phyloP scores from a whole-genome alignment of 64 coral and sea anemone genomes.

The Stylophora pistillata region DNA sequence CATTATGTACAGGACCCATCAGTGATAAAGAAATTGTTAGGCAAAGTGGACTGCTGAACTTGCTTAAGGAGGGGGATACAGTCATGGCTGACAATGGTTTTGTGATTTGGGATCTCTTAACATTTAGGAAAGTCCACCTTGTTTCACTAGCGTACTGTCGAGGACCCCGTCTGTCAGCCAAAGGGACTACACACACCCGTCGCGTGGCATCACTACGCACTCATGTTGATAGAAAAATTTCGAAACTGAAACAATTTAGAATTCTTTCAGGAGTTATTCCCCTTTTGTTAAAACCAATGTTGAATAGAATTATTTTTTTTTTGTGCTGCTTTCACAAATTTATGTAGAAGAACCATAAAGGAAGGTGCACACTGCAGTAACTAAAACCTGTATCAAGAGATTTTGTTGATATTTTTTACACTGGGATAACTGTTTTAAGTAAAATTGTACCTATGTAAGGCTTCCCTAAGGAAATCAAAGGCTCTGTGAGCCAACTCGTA shows the following conservation, averaged over 20 bases:
- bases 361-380: neutral
- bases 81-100: constrained; percentile 85
- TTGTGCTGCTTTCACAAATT: constrained; percentile 40
- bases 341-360: neutral
- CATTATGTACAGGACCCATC: constrained; percentile 68
- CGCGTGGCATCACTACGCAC: constrained; percentile 62
- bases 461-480: no score
- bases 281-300: constrained; percentile 51
- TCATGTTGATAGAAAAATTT: constrained; percentile 75
- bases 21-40: constrained; percentile 79
- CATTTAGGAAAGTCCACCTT: constrained; percentile 72
- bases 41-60: constrained; percentile 38
- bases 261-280: constrained; percentile 75
- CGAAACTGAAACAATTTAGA: constrained; percentile 69
- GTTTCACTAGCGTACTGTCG: constrained; percentile 80
- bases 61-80: constrained; percentile 67
- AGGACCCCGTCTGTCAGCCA: constrained; percentile 53
- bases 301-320: constrained; percentile 74
- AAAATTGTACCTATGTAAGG: no score
- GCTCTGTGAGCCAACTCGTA: constrained; percentile 38
- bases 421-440: no score
- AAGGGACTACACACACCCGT: constrained; percentile 47
- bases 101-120: constrained; percentile 72
- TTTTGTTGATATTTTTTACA: neutral
- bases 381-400: no score